These are phyloP conservation scores for Tyrannus savana DNA, from an alignment of 2,113 vertebrate genomes.

Conservation along the genomic window DNA sequence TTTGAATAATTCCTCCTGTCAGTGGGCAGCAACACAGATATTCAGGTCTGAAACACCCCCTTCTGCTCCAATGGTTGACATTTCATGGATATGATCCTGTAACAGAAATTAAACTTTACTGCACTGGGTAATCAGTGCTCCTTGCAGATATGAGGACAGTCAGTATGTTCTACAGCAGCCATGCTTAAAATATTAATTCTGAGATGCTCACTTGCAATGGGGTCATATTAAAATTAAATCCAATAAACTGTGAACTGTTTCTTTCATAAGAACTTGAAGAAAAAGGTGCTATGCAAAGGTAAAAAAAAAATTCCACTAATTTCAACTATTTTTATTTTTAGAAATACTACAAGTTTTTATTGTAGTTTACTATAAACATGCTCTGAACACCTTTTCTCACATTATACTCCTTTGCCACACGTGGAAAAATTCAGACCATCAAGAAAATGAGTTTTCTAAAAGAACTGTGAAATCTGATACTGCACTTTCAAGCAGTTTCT, in stretches of 20 bases:
- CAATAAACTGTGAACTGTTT: background rate
- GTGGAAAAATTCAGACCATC: background rate
- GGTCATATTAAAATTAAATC: background rate
- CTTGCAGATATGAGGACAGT: background rate
- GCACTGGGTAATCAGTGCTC: background rate
- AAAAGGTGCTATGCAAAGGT: background rate
- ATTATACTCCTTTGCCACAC: background rate
- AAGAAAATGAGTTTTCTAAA: background rate
- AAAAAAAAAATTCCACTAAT: background rate
- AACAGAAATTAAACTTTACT: background rate
- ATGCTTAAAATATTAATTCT: background rate
- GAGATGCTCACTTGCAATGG: background rate
- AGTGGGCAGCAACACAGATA: background rate
- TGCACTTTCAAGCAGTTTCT: background rate
- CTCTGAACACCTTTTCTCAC: background rate
- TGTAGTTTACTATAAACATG: background rate
- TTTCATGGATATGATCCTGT: background rate
- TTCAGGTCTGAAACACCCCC: background rate
- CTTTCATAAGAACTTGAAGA: background rate
- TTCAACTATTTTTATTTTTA: background rate
- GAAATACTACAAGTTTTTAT: background rate
- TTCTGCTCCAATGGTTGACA: accelerated
- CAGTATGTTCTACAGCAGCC: background rate
- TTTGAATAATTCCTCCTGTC: background rate
- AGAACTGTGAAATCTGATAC: background rate